Percentiles rank a stretch among this genome's conserved stretches.
Evolutionary conservation across 1,140 invertebrate genomes (phyloP).

Genomic region (Calliphora vicina): DNA sequence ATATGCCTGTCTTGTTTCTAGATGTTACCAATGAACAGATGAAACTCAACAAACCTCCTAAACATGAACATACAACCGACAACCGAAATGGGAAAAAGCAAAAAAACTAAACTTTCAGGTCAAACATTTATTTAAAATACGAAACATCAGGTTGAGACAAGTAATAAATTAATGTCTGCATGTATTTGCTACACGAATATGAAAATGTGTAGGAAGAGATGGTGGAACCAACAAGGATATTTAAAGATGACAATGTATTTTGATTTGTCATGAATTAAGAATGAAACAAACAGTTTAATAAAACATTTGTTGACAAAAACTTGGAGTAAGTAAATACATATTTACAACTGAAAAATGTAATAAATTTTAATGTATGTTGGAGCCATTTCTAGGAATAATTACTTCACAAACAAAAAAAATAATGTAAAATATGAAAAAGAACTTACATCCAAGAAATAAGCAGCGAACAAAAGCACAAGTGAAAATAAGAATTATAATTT

Average conservation of each 20-base stretch:
- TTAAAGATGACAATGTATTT: conserved; percentile 6
- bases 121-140: conserved; percentile 14
- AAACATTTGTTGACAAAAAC: background rate
- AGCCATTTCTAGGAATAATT: conserved; percentile 19
- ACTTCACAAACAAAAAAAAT: background rate
- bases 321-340: background rate
- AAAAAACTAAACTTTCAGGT: conserved; percentile 15
- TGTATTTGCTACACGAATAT: background rate
- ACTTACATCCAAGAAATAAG: background rate
- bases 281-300: conserved; percentile 3
- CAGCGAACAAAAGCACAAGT: background rate
- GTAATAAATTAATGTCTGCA: background rate
- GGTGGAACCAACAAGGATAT: background rate
- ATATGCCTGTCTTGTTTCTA: no score
- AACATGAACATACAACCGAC: no score
- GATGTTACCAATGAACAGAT: no score
- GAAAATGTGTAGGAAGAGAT: background rate
- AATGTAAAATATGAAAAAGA: conserved; percentile 10
- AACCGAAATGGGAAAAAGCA: background rate
- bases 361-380: conserved; percentile 23
- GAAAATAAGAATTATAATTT: conserved; percentile 25
- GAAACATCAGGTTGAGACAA: conserved; percentile 6
- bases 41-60: no score
- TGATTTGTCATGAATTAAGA: background rate
- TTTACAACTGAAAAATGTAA: background rate